A percentile compares a stretch with the other conserved stretches of the same genome.
These are phyloP conservation scores for Xylota sylvarum DNA, from an alignment of 2,888 invertebrate species.

Conservation along the genomic window DNA sequence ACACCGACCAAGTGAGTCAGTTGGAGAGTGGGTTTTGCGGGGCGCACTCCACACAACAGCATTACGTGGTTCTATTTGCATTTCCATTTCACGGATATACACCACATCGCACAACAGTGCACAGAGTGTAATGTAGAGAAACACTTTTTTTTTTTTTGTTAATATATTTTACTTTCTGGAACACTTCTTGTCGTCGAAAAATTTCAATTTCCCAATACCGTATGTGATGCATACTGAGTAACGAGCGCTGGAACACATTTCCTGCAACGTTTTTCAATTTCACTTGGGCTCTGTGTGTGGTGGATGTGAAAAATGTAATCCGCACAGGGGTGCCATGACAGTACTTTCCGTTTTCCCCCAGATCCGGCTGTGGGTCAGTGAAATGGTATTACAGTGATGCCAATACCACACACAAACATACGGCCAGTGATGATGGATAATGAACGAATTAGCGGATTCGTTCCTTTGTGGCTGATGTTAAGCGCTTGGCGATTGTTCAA, in stretches of 20 bases:
- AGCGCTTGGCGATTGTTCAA: conserved; percentile 36
- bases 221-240: conserved; percentile 75
- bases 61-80: conserved; percentile 75
- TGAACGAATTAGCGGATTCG: conserved; percentile 8
- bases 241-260: conserved; percentile 70
- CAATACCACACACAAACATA: not conserved
- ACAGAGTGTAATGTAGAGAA: conserved; percentile 46
- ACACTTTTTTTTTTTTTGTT: conserved; percentile 48
- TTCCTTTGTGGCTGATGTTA: conserved; percentile 20
- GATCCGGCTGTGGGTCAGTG: conserved; percentile 65
- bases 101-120: conserved; percentile 16
- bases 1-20: conserved; percentile 25
- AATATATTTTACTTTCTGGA: conserved; percentile 69
- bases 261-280: conserved; percentile 76
- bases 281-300: conserved; percentile 39
- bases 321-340: conserved; percentile 34
- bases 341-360: conserved; percentile 19
- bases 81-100: conserved; percentile 67
- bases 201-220: conserved; percentile 76
- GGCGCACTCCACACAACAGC: conserved; percentile 55
- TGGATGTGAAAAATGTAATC: conserved; percentile 51
- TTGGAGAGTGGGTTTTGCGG: conserved; percentile 63
- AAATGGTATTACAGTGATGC: conserved; percentile 38
- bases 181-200: conserved; percentile 76
- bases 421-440: not conserved